These are phyloP conservation scores for Onychostruthus taczanowskii DNA, from an alignment of 2,113 vertebrate species.

Conservation along the genomic window DNA sequence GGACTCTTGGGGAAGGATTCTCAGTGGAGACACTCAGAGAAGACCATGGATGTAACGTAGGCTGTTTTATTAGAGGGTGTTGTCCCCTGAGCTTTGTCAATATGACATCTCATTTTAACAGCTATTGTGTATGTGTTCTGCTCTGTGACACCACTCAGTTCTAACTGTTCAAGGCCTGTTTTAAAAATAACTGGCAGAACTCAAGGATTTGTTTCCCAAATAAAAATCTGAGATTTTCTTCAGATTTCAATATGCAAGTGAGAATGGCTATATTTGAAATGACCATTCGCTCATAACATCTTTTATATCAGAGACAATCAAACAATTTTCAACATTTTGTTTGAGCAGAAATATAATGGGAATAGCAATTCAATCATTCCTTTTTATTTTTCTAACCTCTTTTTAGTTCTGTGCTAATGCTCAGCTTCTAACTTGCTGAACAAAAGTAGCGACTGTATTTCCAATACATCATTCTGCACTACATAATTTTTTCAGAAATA, in stretches of 20 bases:
- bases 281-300: rapidly evolving
- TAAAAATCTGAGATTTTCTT: not conserved
- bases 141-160: not conserved
- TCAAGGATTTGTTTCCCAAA: not conserved
- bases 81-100: not conserved
- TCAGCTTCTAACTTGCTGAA: not conserved
- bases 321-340: not conserved
- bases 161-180: not conserved
- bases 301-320: not conserved
- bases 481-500: not conserved
- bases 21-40: not conserved
- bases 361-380: not conserved
- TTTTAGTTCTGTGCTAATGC: not conserved
- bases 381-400: not conserved
- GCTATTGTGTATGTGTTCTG: not conserved
- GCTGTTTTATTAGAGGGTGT: not conserved
- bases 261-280: not conserved
- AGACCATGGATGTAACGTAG: not conserved
- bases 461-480: not conserved
- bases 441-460: not conserved
- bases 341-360: not conserved
- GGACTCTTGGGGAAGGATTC: not conserved
- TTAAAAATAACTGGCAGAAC: not conserved
- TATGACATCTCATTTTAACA: not conserved
- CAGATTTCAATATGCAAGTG: not conserved